Base-by-base conservation (phyloP, 2,888 invertebrate species). In the Oegoconia quadripuncta region DNA sequence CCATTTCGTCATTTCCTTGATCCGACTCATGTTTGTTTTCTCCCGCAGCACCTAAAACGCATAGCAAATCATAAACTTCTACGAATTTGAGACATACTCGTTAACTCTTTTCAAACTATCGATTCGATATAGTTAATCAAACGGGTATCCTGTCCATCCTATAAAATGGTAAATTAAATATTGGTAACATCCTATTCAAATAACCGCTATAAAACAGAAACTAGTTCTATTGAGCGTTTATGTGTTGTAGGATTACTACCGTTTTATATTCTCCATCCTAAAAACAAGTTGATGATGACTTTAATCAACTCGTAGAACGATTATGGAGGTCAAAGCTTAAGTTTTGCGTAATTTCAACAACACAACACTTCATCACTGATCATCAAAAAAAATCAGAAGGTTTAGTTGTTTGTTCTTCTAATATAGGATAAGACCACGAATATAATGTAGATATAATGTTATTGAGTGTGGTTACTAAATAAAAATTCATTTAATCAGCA, bases 1-100 rank as follows among this genome's bases (percentile, higher is more conserved):
- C 88, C 82, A 87, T 86, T 42, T 87, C 86, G 43, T 87, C 86
- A 0, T 66, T 61, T 0, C 82, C 81, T 12, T 79, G 81, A 2
- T 86, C 86, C 0, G 65, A 47, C 16, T 82, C 82, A 42, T 74
- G 73, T 37, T 83, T 83, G n/a, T 45, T 59, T 27, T 82, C 81
- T 34, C 54, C 59, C 9, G 55, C 48, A 22, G 50, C 52, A 51
- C 59, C 64, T 69, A 40, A 29, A 54, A 55, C 14, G 7, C 25
- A 39, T 22, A 26, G 1, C 16, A 57, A 28, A 42, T 15, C 29
- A 11, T 45, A 33, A 4, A 26, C 34, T 37, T 16, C 7, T 18
- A 18, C 18, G 18, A 18, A 18, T 3, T 5, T 18, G 7, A n/a
- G 7, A 18, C 18, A 18, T 18, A 18, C 7, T 18, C n/a, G n/a